A percentile compares a stretch with the other conserved stretches of the same genome.
Evolutionary conservation across 2,888 invertebrate genomes (phyloP).

Genomic region (Dynastes maya): DNA sequence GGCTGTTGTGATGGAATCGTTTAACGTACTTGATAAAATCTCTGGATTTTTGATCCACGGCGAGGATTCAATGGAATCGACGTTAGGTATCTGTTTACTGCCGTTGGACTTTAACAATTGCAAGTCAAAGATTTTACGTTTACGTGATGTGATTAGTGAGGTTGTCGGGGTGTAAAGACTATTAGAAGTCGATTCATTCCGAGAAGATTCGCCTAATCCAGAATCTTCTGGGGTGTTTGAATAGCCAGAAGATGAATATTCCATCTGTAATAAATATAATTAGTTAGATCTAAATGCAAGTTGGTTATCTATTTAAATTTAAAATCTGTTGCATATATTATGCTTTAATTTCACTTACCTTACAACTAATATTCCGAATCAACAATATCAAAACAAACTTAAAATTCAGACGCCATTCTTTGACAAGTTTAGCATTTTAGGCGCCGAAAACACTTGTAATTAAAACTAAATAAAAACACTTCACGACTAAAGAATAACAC

Average conservation of each 20-base stretch:
- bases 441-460: conserved; percentile 32
- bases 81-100: conserved; percentile 9
- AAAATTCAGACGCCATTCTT: conserved; percentile 44
- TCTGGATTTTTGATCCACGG: conserved; percentile 31
- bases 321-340: too few relatives aligned
- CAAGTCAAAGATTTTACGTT: conserved; percentile 60
- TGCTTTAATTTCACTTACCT: background rate
- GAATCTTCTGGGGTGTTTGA: conserved; percentile 33
- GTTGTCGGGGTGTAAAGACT: conserved; percentile 52
- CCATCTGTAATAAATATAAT: conserved; percentile 23
- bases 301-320: too few relatives aligned
- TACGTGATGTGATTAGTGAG: conserved; percentile 56
- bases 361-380: background rate
- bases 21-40: conserved; percentile 63
- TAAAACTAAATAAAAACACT: conserved; percentile 16
- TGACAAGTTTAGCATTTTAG: conserved; percentile 34
- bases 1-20: conserved; percentile 63
- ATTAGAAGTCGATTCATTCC: conserved; percentile 26
- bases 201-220: conserved; percentile 43
- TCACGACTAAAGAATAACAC: background rate
- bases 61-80: conserved; percentile 40
- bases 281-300: too few relatives aligned
- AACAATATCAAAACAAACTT: conserved; percentile 20
- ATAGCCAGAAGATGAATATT: background rate
- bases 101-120: conserved; percentile 46